Evolutionary conservation across 2,888 invertebrate genomes (phyloP), one percentile per base, ranked within the genome.

Genomic region (Syritta pipiens): DNA sequence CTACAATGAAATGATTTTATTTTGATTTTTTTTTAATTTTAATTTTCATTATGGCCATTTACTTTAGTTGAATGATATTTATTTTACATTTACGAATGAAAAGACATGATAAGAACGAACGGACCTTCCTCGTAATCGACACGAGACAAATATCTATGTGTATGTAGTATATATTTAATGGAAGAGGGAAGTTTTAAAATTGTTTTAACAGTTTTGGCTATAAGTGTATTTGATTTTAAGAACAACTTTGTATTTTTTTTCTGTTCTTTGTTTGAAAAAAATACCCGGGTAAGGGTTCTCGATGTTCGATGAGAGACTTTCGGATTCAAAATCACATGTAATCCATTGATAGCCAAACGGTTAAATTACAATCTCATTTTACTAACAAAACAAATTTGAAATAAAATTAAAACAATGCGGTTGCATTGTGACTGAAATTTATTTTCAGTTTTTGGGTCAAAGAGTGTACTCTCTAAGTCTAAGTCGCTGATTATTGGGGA

Each of bases 321-420:
- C n/a, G n/a, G n/a, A n/a, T n/a, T n/a, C n/a, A n/a, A n/a, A n/a
- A n/a, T n/a, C n/a, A n/a, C 37, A 37, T 37, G 37, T 17, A 37
- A 37, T 37, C 37, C 14, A 14, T 17, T 37, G 37, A 37, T 37
- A 37, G 37, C 37, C 37, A 37, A 37, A 37, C 37, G 19, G 37
- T 37, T 37, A 17, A 37, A 37, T 17, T 37, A 37, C 37, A 37
- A 17, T 17, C 37, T 17, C 37, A 37, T 14, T 17, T 37, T 37
- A 37, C 37, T 37, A 37, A 37, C 17, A 37, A 17, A 17, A 17
- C 37, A 37, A 1, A 37, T 37, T 37, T 37, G 37, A 17, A 17
- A 37, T 37, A 37, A 7, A 37, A 37, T 37, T 37, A 17, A 2
- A 14, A 37, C n/a, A n/a, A n/a, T n/a, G n/a, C n/a, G 37, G 9